Percentiles rank a stretch among this genome's conserved stretches.
These are phyloP conservation scores for Drosophila triauraria DNA, from an alignment of 1,140 invertebrate species.

Conservation along the genomic window DNA sequence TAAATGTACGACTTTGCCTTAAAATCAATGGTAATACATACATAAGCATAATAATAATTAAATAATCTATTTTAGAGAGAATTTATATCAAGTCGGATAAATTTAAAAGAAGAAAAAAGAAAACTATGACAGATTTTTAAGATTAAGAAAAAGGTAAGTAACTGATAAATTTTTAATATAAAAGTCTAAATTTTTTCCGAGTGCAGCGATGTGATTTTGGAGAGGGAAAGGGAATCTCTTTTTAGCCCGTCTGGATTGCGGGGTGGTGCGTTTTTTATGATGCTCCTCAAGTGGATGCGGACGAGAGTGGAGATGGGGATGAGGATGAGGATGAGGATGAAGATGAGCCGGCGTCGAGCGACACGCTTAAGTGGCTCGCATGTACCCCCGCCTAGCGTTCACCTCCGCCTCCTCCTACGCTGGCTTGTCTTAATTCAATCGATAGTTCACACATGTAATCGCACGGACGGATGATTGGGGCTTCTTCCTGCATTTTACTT, in stretches of 20 bases:
- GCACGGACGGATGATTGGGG: constrained; percentile 71
- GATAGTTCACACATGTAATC: constrained; percentile 83
- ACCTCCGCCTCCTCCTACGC: constrained; percentile 2
- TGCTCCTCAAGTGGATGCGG: constrained; percentile 71
- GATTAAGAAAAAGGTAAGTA: too few species aligned
- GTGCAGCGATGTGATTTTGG: constrained; percentile 27
- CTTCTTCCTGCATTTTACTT: constrained; percentile 70
- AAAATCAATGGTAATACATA: too few species aligned
- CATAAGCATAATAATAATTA: too few species aligned
- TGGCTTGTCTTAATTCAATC: constrained; percentile 79
- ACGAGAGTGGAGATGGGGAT: constrained; percentile 23
- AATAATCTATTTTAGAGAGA: too few species aligned
- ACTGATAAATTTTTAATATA: not conserved
- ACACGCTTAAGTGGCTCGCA: constrained; percentile 76
- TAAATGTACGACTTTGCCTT: too few species aligned
- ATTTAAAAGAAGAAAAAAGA: too few species aligned
- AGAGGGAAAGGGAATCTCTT: constrained; percentile 20
- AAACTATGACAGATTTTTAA: too few species aligned
- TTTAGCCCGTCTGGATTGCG: constrained; percentile 19
- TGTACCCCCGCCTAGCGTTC: constrained; percentile 3
- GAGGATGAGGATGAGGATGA: constrained; percentile 1
- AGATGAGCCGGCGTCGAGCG: constrained; percentile 48
- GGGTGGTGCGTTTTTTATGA: constrained; percentile 63
- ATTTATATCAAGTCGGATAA: too few species aligned
- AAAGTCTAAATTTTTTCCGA: not conserved